Base-by-base conservation (phyloP, 1,140 invertebrate species). In the Hylaeus volcanicus region DNA sequence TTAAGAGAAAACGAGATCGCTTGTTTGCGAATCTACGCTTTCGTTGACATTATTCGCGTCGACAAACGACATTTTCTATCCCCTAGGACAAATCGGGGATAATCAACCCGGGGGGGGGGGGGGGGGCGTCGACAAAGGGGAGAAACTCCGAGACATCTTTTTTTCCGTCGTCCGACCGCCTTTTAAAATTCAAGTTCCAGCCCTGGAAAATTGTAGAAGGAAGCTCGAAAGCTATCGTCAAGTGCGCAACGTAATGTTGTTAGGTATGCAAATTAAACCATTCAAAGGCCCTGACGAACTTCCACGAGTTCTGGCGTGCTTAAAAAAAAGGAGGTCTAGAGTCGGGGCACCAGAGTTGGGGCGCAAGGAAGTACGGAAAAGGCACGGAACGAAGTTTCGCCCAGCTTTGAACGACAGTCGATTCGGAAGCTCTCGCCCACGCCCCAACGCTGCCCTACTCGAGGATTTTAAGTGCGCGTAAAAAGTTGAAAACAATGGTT, bases 191-290 rank as follows among this genome's bases (percentile, higher is more conserved):
- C 60, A 53, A 14, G 51, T 51, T 41, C 55, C 14, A 37, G 45
- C 9, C 14, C 55, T 69, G 37, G 75, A 43, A 48, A 77, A 79
- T 73, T 58, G 61, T 58, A 76, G 71, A 83, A 76, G 81, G 64
- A 77, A 83, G 63, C 48, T 43, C 45, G 65, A 71, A 82, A 84
- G 74, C 75, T 87, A 87, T 87, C 85, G 76, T 70, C 60, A 63
- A 66, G 65, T 75, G 61, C 70, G 51, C 75, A 58, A 51, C 61
- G 79, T 87, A 83, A 88, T 79, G 82, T 85, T 85, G 79, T 89
- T 88, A 88, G 75, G 68, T 87, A 88, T 87, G 84, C 81, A 89
- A 89, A 88, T 86, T 86, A 85, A 88, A 88, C 76, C 76, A 82
- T 88, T 88, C 80, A 84, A 83, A 88, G 78, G 68, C 74, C 60